phyloP scores from a whole-genome alignment of 2,888 invertebrate species.

The Choreutis nemorana region DNA sequence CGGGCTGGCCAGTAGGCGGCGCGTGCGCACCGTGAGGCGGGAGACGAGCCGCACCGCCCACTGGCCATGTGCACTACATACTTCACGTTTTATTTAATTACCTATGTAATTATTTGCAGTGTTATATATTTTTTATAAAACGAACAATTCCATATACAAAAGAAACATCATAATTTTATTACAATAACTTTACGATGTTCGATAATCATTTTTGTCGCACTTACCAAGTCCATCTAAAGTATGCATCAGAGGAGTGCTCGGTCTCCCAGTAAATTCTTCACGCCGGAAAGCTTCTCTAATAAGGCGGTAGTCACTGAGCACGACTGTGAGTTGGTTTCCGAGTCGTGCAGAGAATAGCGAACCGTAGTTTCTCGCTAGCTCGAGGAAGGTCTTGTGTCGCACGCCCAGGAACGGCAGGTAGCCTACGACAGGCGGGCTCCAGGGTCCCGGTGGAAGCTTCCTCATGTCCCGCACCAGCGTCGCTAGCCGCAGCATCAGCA shows the following conservation, averaged over 20 bases:
- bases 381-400: constrained; percentile 80
- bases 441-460: constrained; percentile 85
- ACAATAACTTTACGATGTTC: too few species aligned
- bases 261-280: constrained; percentile 89
- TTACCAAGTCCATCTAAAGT: constrained; percentile 90
- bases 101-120: not conserved
- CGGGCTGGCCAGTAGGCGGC: constrained; percentile 38
- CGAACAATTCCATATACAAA: not conserved
- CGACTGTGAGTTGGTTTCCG: constrained; percentile 84
- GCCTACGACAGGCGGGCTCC: constrained; percentile 86
- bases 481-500: constrained; percentile 54
- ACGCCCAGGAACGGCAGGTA: constrained; percentile 83
- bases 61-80: constrained; percentile 27
- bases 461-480: constrained; percentile 45
- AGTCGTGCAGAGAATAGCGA: constrained; percentile 81
- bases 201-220: constrained; percentile 28
- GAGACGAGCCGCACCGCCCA: constrained; percentile 20
- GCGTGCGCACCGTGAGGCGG: constrained; percentile 22
- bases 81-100: not conserved
- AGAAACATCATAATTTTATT: constrained; percentile 1
- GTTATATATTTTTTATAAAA: not conserved
- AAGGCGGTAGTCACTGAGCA: constrained; percentile 85
- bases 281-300: constrained; percentile 86
- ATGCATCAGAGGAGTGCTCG: constrained; percentile 84
- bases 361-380: constrained; percentile 81